phyloP scores from a whole-genome alignment of 92 coral and sea anemone genomes.

The Phenganax stokvisi region DNA sequence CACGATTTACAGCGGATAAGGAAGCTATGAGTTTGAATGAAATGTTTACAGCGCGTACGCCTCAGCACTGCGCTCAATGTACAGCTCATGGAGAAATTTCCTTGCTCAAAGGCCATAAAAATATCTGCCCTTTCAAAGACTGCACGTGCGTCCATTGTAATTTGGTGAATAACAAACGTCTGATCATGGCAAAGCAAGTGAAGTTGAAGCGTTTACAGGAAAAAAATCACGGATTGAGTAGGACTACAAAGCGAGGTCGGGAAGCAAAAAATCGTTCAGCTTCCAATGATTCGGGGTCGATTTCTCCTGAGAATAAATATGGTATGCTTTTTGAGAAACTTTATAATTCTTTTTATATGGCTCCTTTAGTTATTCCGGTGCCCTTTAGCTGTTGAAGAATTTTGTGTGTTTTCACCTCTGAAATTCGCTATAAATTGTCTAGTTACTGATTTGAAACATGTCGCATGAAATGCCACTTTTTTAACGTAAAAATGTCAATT shows the following conservation, averaged over 20 bases:
- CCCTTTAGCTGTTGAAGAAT: not conserved
- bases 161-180: constrained; percentile 31
- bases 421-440: too few relatives aligned
- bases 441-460: too few relatives aligned
- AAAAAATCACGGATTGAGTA: constrained; percentile 23
- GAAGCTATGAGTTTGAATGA: constrained; percentile 5
- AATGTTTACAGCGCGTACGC: constrained; percentile 17
- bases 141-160: constrained; percentile 30
- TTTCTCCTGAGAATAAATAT: constrained; percentile 7
- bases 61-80: constrained; percentile 38
- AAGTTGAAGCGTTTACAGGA: constrained; percentile 40
- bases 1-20: not conserved
- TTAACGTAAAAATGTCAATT: too few relatives aligned
- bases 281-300: not conserved
- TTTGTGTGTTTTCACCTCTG: not conserved
- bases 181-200: constrained; percentile 39
- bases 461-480: too few relatives aligned
- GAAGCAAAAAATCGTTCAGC: not conserved
- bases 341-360: not conserved
- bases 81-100: constrained; percentile 35
- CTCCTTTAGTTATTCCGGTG: not conserved
- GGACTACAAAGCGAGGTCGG: not conserved
- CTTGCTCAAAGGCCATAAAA: constrained; percentile 33
- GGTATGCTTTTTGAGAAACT: constrained; percentile 15
- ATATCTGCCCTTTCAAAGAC: constrained; percentile 29